These are phyloP conservation scores for Vanacampus margaritifer DNA, from an alignment of 2,113 vertebrate genomes.

Conservation along the genomic window DNA sequence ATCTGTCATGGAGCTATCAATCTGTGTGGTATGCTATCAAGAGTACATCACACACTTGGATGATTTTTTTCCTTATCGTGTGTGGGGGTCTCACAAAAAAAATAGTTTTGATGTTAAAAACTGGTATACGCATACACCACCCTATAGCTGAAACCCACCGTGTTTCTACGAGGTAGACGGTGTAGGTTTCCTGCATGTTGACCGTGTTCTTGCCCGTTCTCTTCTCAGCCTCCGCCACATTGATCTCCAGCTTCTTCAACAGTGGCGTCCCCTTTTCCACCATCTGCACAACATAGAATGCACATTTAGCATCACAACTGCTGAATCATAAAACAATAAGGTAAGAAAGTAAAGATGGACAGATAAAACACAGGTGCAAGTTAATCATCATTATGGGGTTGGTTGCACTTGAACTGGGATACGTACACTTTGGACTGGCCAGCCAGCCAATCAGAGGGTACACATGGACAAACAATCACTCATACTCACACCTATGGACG, in stretches of 20 bases:
- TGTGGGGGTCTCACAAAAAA: too few relatives aligned
- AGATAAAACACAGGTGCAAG: background rate
- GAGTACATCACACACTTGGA: too few relatives aligned
- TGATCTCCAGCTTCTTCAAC: slow-evolving; percentile 87
- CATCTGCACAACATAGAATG: slow-evolving; percentile 65
- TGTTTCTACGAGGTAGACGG: slow-evolving; percentile 91
- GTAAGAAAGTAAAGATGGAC: background rate
- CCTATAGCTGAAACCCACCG: slow-evolving; percentile 62
- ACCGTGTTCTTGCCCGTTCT: slow-evolving; percentile 86
- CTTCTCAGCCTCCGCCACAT: slow-evolving; percentile 88
- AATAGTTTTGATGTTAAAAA: too few relatives aligned
- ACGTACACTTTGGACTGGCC: too few relatives aligned
- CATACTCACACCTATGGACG: too few relatives aligned
- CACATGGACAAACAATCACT: too few relatives aligned
- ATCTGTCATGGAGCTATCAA: background rate
- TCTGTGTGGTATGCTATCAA: too few relatives aligned
- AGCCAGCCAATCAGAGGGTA: too few relatives aligned
- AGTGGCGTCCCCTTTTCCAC: slow-evolving; percentile 76
- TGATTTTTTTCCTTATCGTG: too few relatives aligned
- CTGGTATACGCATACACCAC: background rate
- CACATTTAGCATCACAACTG: background rate
- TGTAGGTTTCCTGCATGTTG: slow-evolving; percentile 91
- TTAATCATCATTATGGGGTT: background rate
- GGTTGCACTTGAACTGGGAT: too few relatives aligned
- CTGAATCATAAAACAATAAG: background rate